These are phyloP conservation scores for Pundamilia nyererei DNA, from an alignment of 2,113 vertebrate genomes.

Conservation along the genomic window DNA sequence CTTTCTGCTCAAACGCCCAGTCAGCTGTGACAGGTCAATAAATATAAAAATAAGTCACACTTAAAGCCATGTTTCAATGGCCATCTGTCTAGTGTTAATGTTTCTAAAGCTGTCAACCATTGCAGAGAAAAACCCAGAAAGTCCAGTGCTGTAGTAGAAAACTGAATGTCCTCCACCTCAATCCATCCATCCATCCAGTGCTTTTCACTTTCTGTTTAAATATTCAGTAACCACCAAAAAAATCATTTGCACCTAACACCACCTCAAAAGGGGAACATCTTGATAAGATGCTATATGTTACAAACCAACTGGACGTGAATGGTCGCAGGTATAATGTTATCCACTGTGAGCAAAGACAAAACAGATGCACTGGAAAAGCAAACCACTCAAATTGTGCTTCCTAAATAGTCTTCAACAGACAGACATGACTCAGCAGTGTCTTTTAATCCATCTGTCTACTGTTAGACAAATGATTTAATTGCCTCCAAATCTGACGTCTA, in stretches of 20 bases:
- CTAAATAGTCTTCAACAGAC: not conserved
- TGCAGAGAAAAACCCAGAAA: not conserved
- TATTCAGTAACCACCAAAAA: not conserved
- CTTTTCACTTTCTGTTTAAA: not conserved
- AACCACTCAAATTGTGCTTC: not conserved
- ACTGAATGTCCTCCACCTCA: not conserved
- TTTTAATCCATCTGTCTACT: not conserved
- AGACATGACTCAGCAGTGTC: not conserved
- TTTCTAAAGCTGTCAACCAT: not conserved
- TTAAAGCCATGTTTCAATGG: not conserved
- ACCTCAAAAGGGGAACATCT: not conserved
- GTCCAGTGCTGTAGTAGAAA: not conserved
- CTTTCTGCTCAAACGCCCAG: not conserved
- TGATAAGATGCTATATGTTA: not conserved
- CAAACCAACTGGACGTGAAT: not conserved
- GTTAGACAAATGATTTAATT: not conserved
- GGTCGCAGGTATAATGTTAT: not conserved
- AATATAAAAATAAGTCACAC: not conserved
- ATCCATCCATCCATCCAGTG: not conserved
- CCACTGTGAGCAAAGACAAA: not conserved
- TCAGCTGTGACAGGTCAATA: conserved; percentile 29
- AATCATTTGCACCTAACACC: not conserved
- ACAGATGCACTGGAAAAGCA: not conserved
- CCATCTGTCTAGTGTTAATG: not conserved
- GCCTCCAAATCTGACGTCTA: not conserved